Evolutionary conservation across 2,113 vertebrate species (phyloP).

Genomic region (Benitochromis conjunctus): DNA sequence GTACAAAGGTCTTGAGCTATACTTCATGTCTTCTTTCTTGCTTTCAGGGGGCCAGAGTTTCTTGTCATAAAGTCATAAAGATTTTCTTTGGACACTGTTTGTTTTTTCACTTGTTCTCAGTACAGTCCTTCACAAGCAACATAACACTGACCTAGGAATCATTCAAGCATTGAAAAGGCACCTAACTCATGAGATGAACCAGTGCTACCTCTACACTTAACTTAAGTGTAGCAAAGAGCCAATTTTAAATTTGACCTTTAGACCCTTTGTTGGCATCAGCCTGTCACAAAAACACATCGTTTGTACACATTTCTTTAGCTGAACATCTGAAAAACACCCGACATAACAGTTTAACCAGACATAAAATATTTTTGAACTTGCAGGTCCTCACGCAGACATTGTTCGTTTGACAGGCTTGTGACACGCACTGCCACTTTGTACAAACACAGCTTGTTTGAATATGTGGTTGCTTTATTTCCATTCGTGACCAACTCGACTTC

Average conservation of each 20-base stretch:
- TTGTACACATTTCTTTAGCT: background rate
- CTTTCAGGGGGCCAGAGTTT: background rate
- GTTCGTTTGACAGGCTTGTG: background rate
- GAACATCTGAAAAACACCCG: background rate
- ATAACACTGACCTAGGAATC: background rate
- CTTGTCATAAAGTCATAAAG: background rate
- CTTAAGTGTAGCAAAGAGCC: background rate
- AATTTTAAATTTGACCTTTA: background rate
- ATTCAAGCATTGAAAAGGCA: background rate
- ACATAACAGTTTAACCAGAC: rapidly evolving
- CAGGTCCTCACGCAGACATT: background rate
- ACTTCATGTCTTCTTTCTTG: background rate
- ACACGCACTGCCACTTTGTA: background rate
- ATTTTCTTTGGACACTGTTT: background rate
- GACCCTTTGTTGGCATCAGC: background rate
- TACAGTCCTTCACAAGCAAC: background rate
- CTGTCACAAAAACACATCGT: background rate
- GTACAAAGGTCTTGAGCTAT: no score
- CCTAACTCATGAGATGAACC: background rate
- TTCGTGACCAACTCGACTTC: background rate
- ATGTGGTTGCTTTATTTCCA: background rate
- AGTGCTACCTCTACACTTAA: background rate
- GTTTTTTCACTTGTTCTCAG: background rate
- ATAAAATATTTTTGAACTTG: background rate
- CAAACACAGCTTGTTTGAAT: background rate